Percentiles rank a stretch among this genome's conserved stretches.
phyloP scores from a whole-genome alignment of 2,113 vertebrate genomes.

The Rissa tridactyla region DNA sequence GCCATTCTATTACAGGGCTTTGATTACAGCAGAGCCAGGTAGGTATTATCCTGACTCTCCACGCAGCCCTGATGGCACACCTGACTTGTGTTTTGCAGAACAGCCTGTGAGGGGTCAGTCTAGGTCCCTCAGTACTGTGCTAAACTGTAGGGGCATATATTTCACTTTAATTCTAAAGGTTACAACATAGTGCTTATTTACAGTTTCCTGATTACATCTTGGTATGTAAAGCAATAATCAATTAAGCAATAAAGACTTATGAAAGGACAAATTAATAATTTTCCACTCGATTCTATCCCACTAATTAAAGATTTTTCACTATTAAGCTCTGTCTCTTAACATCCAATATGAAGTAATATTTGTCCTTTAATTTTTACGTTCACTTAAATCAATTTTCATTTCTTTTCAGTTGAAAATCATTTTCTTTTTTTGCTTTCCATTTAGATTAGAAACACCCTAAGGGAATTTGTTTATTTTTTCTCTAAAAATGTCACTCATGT shows the following conservation, averaged over 20 bases:
- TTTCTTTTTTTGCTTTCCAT: conserved; percentile 24
- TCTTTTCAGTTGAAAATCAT: conserved; percentile 22
- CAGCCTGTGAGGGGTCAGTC: no score
- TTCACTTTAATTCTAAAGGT: conserved; percentile 8
- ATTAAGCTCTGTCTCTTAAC: conserved; percentile 36
- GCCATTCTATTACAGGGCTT: neutral
- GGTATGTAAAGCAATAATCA: conserved; percentile 47
- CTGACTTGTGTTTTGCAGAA: neutral
- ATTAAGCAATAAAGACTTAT: conserved; percentile 64
- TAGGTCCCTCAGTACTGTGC: neutral
- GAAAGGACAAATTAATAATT: conserved; percentile 60
- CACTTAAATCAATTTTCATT: conserved; percentile 45
- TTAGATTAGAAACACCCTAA: conserved; percentile 52
- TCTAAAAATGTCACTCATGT: conserved; percentile 30
- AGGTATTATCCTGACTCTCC: neutral
- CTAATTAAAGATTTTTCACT: conserved; percentile 60
- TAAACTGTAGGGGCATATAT: neutral
- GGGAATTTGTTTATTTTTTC: conserved; percentile 13
- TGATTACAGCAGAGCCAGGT: neutral
- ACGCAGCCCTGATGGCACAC: neutral
- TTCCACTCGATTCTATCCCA: conserved; percentile 58
- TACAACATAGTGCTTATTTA: conserved; percentile 18
- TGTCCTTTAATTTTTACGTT: conserved; percentile 1
- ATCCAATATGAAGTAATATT: conserved; percentile 50
- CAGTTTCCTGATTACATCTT: conserved; percentile 39